A percentile compares a stretch with the other conserved stretches of the same genome.
Conservation (phyloP, 2,113 vertebrate species). For the Sinocyclocheilus anshuiensis region DNA sequence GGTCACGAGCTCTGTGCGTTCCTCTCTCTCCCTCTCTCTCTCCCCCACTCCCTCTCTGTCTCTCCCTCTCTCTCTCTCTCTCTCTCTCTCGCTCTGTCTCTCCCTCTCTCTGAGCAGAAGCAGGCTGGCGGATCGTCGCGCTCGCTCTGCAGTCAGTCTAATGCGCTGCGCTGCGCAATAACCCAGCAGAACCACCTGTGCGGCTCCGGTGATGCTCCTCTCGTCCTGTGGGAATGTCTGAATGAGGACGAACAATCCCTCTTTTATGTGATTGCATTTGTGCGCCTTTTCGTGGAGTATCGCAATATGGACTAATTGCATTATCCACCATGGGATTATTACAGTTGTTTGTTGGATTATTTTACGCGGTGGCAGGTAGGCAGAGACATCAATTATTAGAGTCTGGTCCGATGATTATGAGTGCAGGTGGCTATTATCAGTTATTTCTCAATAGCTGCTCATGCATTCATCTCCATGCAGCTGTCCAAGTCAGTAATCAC, state of each 20-base stretch:
- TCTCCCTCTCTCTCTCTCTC: no score
- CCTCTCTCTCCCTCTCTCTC: no score
- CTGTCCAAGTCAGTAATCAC: background rate
- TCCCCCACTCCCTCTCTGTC: no score
- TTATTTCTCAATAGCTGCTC: background rate
- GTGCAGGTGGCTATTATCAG: background rate
- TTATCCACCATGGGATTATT: conserved; percentile 71
- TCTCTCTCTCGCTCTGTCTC: no score
- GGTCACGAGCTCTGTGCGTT: no score
- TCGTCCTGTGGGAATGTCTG: background rate
- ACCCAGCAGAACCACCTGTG: conserved; percentile 12
- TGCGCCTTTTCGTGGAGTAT: conserved; percentile 35
- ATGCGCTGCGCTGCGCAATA: background rate
- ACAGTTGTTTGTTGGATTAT: conserved; percentile 47
- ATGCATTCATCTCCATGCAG: background rate
- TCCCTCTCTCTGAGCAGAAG: no score
- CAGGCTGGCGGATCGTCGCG: no score
- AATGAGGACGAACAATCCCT: background rate
- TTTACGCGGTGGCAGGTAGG: conserved; percentile 75
- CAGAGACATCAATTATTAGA: conserved; percentile 27
- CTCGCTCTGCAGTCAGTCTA: conserved; percentile 17
- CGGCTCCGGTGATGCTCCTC: background rate
- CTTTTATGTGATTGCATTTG: conserved; percentile 63
- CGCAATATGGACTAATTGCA: conserved; percentile 77
- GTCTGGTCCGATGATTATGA: background rate